phyloP scores from a whole-genome alignment of 2,113 vertebrate genomes.

The Percopsis transmontana region DNA sequence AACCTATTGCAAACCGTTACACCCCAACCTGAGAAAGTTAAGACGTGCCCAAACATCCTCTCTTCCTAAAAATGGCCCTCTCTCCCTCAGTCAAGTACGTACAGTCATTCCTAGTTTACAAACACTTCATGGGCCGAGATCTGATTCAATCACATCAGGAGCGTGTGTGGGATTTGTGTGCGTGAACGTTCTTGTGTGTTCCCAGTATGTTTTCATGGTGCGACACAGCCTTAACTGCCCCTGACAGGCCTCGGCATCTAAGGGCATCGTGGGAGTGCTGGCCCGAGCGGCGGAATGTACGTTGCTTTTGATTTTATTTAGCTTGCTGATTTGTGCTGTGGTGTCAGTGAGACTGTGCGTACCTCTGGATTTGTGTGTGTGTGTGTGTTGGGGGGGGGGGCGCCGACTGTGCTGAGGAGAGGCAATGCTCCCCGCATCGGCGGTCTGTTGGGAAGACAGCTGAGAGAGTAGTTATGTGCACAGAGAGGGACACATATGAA shows the following conservation, averaged over 20 bases:
- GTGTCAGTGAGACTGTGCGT: not conserved
- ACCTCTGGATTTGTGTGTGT: not conserved
- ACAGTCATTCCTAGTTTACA: not conserved
- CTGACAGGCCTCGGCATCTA: slow-evolving; percentile 3
- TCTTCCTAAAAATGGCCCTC: too few species aligned
- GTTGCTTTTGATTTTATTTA: slow-evolving; percentile 8
- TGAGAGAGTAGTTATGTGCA: not conserved
- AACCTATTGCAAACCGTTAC: not conserved
- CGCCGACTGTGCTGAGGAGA: not conserved
- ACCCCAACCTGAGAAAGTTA: not conserved
- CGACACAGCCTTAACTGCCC: not conserved
- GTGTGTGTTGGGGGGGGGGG: not conserved
- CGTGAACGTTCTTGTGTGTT: not conserved
- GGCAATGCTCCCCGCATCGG: too few species aligned
- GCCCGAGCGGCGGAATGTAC: not conserved
- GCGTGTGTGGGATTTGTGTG: not conserved
- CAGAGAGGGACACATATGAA: slow-evolving; percentile 17
- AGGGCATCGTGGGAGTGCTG: not conserved
- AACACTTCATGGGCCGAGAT: not conserved
- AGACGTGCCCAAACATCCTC: too few species aligned
- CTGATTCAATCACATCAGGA: not conserved
- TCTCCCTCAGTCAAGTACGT: not conserved
- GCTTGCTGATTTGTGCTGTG: not conserved
- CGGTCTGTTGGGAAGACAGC: not conserved
- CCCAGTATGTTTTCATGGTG: not conserved